Percentiles rank a stretch among this genome's conserved stretches.
These are phyloP conservation scores for Mya arenaria DNA, from an alignment of 1,140 invertebrate genomes.

Conservation along the genomic window DNA sequence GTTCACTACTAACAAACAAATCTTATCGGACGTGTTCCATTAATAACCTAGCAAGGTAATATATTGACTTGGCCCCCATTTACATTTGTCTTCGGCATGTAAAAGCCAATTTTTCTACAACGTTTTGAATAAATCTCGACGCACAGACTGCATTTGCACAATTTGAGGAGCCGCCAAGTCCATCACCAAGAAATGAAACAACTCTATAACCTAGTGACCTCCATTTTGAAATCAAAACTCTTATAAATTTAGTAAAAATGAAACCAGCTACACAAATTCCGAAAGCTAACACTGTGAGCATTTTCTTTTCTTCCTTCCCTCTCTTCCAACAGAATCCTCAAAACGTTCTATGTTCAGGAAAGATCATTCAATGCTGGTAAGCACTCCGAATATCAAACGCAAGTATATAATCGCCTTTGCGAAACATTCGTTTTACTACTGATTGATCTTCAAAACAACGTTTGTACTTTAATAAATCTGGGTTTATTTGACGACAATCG, in stretches of 20 bases:
- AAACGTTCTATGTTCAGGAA: neutral
- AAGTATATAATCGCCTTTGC: conserved; percentile 19
- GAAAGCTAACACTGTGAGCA: conserved; percentile 32
- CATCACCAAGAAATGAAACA: conserved; percentile 40
- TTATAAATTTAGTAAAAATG: conserved; percentile 28
- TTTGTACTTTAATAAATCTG: conserved; percentile 25
- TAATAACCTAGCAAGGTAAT: neutral
- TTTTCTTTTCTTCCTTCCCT: neutral
- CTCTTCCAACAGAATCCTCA: conserved; percentile 35
- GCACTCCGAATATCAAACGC: conserved; percentile 46
- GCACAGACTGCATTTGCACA: neutral
- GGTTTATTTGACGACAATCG: conserved; percentile 27
- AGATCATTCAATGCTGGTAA: conserved; percentile 40
- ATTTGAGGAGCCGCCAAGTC: neutral
- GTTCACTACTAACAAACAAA: neutral
- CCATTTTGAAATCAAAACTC: conserved; percentile 14
- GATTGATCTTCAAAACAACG: conserved; percentile 15
- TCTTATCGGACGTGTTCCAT: neutral
- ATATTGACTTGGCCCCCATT: conserved; percentile 7
- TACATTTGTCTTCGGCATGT: conserved; percentile 21
- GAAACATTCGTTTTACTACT: conserved; percentile 6
- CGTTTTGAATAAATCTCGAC: neutral
- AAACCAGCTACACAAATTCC: conserved; percentile 14
- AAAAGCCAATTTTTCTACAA: conserved; percentile 24
- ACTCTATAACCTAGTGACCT: conserved; percentile 14